Percentiles rank a stretch among this genome's conserved stretches.
These are phyloP conservation scores for Archaeoteleia sp. DNA, from an alignment of 2,888 invertebrate genomes.

Conservation along the genomic window DNA sequence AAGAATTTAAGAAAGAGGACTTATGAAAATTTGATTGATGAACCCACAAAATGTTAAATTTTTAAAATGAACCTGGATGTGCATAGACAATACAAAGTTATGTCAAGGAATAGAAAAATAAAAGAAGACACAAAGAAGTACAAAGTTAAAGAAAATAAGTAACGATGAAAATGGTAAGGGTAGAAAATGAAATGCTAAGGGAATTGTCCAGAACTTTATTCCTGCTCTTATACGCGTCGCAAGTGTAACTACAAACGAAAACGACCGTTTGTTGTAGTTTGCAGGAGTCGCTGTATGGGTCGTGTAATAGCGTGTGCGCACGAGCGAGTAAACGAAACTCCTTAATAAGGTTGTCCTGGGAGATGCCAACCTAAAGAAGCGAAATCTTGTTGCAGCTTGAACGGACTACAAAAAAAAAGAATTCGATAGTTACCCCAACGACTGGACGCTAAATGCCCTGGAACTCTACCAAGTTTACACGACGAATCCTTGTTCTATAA, in stretches of 20 bases:
- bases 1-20: too few relatives aligned
- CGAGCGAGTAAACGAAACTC: conserved; percentile 16
- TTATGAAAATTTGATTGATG: too few relatives aligned
- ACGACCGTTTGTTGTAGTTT: conserved; percentile 6
- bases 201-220: conserved; percentile 15
- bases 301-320: conserved; percentile 8
- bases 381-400: not conserved
- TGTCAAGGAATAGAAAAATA: too few relatives aligned
- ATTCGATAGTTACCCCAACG: conserved; percentile 13
- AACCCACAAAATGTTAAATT: too few relatives aligned
- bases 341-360: conserved; percentile 16
- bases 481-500: not conserved
- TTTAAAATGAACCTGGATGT: too few relatives aligned
- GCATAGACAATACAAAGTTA: too few relatives aligned
- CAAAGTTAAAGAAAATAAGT: conserved; percentile 14
- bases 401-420: conserved; percentile 1
- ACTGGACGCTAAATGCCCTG: conserved; percentile 23
- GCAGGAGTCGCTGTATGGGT: conserved; percentile 7
- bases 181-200: conserved; percentile 8
- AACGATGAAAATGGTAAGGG: conserved; percentile 8
- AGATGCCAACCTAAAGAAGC: conserved; percentile 15
- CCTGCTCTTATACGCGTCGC: conserved; percentile 1
- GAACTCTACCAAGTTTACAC: conserved; percentile 2
- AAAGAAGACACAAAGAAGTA: too few relatives aligned
- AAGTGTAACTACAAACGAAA: conserved; percentile 11